These are phyloP conservation scores for Drosophila nigrodunni DNA, from an alignment of 1,140 invertebrate species.

Conservation along the genomic window DNA sequence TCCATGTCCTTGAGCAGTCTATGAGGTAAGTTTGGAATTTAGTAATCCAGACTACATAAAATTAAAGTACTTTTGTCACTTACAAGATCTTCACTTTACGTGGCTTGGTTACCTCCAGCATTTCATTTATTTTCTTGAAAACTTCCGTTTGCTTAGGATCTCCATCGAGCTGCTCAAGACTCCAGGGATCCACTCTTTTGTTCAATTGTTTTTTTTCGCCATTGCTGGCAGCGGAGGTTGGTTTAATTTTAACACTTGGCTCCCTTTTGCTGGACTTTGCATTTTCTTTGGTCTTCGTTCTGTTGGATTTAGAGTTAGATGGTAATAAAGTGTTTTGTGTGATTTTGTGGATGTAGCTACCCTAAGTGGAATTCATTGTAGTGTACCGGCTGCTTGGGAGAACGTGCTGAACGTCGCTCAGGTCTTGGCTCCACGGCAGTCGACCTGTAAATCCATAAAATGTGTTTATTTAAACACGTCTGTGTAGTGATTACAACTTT, in stretches of 20 bases:
- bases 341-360: constrained; percentile 22
- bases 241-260: neutral
- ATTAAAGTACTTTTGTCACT: constrained; percentile 14
- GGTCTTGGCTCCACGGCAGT: constrained; percentile 41
- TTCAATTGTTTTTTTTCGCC: neutral
- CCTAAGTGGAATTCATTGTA: constrained; percentile 47
- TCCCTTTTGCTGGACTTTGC: neutral
- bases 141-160: neutral
- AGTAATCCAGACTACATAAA: neutral
- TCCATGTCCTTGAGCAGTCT: constrained; percentile 64
- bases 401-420: constrained; percentile 48
- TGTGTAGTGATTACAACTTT: neutral
- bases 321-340: too few species aligned
- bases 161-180: constrained; percentile 30
- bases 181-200: neutral
- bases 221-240: neutral
- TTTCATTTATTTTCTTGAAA: constrained; percentile 37
- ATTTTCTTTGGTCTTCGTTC: neutral
- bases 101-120: constrained; percentile 42
- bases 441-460: constrained; percentile 2
- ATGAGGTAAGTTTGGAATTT: constrained; percentile 12
- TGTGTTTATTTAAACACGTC: too few species aligned
- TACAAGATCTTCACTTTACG: constrained; percentile 67
- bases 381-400: constrained; percentile 32
- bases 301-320: too few species aligned